Conservation (phyloP, 1,140 invertebrate species). For the Nymphalis io region DNA sequence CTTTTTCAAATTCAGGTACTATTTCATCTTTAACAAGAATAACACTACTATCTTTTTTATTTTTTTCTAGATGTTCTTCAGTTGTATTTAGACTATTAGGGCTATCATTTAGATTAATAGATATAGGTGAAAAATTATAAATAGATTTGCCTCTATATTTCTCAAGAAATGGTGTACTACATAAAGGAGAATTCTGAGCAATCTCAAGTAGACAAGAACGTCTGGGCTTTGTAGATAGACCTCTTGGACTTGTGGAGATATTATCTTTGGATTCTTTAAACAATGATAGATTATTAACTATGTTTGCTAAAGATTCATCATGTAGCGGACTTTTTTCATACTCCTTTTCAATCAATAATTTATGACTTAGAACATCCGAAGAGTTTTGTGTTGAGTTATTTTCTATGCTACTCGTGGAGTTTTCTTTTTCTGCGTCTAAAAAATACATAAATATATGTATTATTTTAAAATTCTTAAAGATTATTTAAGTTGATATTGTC, state of each 20-base stretch:
- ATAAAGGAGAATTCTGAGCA: constrained; percentile 52
- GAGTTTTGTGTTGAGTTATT: constrained; percentile 37
- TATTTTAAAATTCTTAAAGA: too few relatives aligned
- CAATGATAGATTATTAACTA: constrained; percentile 54
- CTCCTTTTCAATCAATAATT: constrained; percentile 60
- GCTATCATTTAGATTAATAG: constrained; percentile 37
- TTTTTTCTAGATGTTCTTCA: constrained; percentile 27
- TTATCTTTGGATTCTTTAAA: constrained; percentile 35
- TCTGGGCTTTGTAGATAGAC: background rate
- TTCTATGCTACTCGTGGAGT: constrained; percentile 37
- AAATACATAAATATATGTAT: constrained; percentile 14
- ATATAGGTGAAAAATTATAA: constrained; percentile 67
- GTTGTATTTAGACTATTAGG: constrained; percentile 31
- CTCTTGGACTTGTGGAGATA: background rate
- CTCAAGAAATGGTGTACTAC: constrained; percentile 66
- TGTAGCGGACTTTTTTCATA: constrained; percentile 28
- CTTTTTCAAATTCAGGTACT: constrained; percentile 3
- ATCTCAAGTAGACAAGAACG: background rate
- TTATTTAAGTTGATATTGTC: constrained; percentile 11
- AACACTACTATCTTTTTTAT: constrained; percentile 1
- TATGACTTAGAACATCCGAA: constrained; percentile 55
- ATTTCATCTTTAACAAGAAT: constrained; percentile 3
- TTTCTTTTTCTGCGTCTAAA: constrained; percentile 70
- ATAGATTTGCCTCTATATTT: constrained; percentile 68
- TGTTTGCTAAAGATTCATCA: constrained; percentile 63